Evolutionary conservation across 2,888 invertebrate genomes (phyloP).

Genomic region (Anoncus sp.): DNA sequence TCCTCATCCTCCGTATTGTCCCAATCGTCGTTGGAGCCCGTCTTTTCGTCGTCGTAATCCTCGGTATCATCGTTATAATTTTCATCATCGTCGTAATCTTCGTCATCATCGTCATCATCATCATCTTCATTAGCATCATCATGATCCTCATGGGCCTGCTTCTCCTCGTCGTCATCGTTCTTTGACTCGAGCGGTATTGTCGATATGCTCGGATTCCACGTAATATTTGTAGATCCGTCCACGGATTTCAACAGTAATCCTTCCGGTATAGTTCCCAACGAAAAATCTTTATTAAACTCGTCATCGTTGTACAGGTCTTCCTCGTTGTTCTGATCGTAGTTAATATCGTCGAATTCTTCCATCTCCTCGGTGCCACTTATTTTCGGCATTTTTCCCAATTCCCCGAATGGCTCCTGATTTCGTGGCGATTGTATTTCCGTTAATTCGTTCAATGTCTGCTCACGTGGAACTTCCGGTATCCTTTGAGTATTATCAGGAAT

Average conservation of each 20-base stretch:
- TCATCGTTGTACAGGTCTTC: background rate
- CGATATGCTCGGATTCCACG: background rate
- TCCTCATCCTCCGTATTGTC: background rate
- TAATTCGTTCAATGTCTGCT: too few species aligned
- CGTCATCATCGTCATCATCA: background rate
- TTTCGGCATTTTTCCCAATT: background rate
- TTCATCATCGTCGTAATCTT: conserved; percentile 9
- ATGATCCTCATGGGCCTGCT: background rate
- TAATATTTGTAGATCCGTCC: background rate
- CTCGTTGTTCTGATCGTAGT: background rate
- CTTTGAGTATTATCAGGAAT: too few species aligned
- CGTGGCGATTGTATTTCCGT: too few species aligned
- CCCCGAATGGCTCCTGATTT: background rate
- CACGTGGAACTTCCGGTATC: too few species aligned
- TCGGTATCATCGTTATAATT: background rate
- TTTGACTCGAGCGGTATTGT: background rate
- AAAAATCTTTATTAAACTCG: background rate
- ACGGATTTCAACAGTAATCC: background rate
- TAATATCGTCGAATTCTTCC: background rate
- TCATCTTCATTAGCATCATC: background rate
- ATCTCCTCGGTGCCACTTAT: too few species aligned
- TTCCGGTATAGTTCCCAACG: background rate
- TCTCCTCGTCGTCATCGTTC: background rate
- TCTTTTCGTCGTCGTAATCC: background rate
- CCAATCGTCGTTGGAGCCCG: conserved; percentile 1